A percentile compares a stretch with the other conserved stretches of the same genome.
Conservation (phyloP, 2,888 invertebrate species). For the Agrotis exclamationis region DNA sequence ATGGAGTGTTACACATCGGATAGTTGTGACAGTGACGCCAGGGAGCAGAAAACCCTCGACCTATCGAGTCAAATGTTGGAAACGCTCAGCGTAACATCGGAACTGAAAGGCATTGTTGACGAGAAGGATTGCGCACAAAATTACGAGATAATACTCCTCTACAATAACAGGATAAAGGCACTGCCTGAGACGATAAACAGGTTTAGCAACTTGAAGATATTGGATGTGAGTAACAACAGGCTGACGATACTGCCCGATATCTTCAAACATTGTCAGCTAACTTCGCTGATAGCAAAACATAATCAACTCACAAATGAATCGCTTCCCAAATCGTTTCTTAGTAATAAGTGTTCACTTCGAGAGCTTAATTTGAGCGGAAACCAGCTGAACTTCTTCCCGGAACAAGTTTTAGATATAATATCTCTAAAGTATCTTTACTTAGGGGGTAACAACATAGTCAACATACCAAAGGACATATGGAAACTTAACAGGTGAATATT, state of each 20-base stretch:
- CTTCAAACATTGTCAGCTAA: conserved; percentile 94
- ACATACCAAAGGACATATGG: conserved; percentile 95
- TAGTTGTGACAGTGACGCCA: conserved; percentile 95
- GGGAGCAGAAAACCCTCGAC: conserved; percentile 94
- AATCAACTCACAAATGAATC: conserved; percentile 96
- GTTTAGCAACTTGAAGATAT: conserved; percentile 94
- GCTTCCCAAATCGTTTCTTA: conserved; percentile 96
- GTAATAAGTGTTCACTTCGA: conserved; percentile 92
- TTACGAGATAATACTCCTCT: conserved; percentile 95
- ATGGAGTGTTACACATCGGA: conserved; percentile 97
- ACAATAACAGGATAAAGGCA: conserved; percentile 95
- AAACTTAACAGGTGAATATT: conserved; percentile 84
- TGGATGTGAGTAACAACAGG: conserved; percentile 97
- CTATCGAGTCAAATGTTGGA: conserved; percentile 90
- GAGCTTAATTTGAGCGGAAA: conserved; percentile 99
- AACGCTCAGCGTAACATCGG: conserved; percentile 89
- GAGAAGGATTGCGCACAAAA: conserved; percentile 91
- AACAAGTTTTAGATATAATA: conserved; percentile 95
- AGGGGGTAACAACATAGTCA: conserved; percentile 96
- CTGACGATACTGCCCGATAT: conserved; percentile 95
- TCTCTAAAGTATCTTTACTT: conserved; percentile 96
- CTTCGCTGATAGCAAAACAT: conserved; percentile 96
- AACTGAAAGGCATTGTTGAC: conserved; percentile 92
- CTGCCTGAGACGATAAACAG: conserved; percentile 92
- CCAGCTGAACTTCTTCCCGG: conserved; percentile 95